These are phyloP conservation scores for Melanaphis sacchari DNA, from an alignment of 1,140 invertebrate species.

Conservation along the genomic window DNA sequence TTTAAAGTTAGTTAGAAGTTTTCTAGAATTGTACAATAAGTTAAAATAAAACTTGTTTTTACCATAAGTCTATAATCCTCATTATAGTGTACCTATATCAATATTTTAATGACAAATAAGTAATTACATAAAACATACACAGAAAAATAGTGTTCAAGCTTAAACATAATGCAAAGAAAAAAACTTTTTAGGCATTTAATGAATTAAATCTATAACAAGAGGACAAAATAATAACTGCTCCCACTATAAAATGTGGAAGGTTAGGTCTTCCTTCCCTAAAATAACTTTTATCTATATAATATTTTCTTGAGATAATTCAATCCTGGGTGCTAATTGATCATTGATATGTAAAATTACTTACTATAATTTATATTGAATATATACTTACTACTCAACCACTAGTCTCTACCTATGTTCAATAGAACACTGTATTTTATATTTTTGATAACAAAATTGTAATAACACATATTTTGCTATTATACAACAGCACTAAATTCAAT, in stretches of 20 bases:
- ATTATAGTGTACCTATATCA: not conserved
- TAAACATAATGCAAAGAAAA: not conserved
- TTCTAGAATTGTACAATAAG: not conserved
- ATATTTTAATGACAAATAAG: not conserved
- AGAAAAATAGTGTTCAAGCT: not conserved
- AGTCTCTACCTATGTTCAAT: too few species aligned
- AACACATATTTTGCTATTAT: too few species aligned
- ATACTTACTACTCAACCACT: too few species aligned
- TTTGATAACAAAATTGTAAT: too few species aligned
- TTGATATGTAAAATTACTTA: too few species aligned
- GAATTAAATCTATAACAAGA: not conserved
- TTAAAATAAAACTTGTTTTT: not conserved
- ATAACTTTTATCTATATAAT: not conserved
- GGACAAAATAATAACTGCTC: not conserved
- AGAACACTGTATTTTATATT: too few species aligned
- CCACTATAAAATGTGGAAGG: not conserved
- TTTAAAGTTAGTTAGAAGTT: too few species aligned
- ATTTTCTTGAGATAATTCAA: too few species aligned
- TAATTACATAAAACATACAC: not conserved
- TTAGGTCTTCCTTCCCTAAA: not conserved
- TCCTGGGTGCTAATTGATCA: too few species aligned
- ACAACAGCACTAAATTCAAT: too few species aligned
- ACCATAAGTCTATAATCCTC: not conserved
- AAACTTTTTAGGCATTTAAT: not conserved
- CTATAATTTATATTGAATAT: too few species aligned